Conservation (phyloP, 2,113 vertebrate genomes). For the Connochaetes taurinus region DNA sequence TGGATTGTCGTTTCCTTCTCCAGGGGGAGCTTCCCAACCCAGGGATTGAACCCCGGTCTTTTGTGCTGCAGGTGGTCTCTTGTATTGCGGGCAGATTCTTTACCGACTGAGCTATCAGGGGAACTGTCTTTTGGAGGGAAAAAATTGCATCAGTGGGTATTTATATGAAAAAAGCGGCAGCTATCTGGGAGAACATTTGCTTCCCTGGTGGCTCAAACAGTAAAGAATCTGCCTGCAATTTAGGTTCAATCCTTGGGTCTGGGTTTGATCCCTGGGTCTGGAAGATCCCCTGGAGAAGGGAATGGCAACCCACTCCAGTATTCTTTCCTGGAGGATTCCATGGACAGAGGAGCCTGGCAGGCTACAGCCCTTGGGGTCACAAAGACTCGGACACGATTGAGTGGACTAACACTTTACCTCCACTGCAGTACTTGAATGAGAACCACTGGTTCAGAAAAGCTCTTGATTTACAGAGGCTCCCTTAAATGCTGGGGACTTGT, state of each 20-base stretch:
- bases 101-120: not conserved
- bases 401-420: not conserved
- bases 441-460: not conserved
- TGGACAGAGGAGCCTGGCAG: not conserved
- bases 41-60: not conserved
- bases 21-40: not conserved
- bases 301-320: not conserved
- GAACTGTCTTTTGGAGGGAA: not conserved
- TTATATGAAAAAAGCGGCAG: not conserved
- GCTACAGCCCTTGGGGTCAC: not conserved
- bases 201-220: not conserved
- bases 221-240: not conserved
- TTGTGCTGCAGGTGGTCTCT: not conserved
- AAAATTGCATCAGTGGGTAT: not conserved
- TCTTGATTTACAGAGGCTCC: not conserved
- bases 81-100: not conserved
- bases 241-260: not conserved
- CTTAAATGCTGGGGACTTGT: not conserved
- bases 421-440: not conserved
- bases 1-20: not conserved
- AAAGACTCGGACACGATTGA: not conserved
- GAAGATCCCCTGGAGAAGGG: not conserved
- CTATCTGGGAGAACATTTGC: not conserved
- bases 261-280: not conserved
- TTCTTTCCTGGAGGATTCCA: not conserved